Percentiles rank a stretch among this genome's conserved stretches.
Conservation (phyloP, 2,113 vertebrate species). For the Cranoglanis bouderius region DNA sequence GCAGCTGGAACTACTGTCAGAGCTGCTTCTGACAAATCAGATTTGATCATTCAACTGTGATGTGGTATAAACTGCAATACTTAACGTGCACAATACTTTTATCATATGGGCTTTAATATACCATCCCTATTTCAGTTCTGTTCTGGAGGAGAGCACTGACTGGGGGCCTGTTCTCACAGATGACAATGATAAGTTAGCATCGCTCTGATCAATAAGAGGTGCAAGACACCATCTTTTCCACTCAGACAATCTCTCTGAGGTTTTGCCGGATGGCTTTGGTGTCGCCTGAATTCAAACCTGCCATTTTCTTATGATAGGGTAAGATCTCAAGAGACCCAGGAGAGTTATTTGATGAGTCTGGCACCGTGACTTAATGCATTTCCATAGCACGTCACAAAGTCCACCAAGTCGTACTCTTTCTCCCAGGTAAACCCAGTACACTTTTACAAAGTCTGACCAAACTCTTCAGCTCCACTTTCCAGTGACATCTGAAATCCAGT, state of each 20-base stretch:
- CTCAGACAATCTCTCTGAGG: neutral
- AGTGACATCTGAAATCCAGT: conserved; percentile 7
- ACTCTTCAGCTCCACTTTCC: neutral
- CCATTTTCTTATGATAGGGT: neutral
- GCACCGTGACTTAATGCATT: neutral
- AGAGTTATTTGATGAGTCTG: neutral
- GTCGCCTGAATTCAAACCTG: neutral
- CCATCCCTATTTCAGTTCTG: neutral
- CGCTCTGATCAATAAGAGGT: neutral
- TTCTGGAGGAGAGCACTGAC: neutral
- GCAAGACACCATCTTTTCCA: no score
- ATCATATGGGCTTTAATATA: no score
- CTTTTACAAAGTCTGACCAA: conserved; percentile 3
- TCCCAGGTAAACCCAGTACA: conserved; percentile 9
- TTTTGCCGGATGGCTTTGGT: neutral
- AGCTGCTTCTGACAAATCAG: neutral
- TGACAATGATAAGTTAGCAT: neutral
- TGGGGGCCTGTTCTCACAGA: neutral
- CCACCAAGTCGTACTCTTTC: neutral
- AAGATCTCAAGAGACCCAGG: neutral
- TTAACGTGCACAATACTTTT: neutral
- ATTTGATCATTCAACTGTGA: neutral
- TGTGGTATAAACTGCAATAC: neutral
- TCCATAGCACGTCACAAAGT: neutral
- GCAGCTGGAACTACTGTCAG: neutral